Percentiles rank a stretch among this genome's conserved stretches.
These are phyloP conservation scores for Sturnus vulgaris DNA, from an alignment of 2,113 vertebrate species.

Conservation along the genomic window DNA sequence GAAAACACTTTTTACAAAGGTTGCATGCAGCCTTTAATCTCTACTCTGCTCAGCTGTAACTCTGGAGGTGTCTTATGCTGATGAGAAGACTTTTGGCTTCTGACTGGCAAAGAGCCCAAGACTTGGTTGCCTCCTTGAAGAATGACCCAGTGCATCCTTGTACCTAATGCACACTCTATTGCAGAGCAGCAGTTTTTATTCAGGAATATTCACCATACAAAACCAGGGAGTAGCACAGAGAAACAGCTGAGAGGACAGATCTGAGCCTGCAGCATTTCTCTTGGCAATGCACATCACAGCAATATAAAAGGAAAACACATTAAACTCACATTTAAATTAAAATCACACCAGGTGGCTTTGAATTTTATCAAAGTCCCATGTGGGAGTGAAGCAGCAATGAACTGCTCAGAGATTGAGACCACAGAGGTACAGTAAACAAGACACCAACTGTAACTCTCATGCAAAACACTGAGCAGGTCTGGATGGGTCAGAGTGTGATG, in stretches of 20 bases:
- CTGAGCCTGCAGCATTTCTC: constrained; percentile 14
- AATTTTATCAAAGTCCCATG: not conserved
- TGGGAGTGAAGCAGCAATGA: not conserved
- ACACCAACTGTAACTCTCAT: not conserved
- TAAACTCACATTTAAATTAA: constrained; percentile 52
- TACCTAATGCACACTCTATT: not conserved
- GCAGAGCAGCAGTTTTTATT: not conserved
- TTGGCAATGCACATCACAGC: not conserved
- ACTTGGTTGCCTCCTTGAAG: not conserved
- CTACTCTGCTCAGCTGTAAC: not conserved
- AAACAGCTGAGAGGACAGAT: constrained; percentile 1
- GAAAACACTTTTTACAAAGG: not conserved
- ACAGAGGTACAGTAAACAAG: not conserved
- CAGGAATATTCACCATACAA: not conserved
- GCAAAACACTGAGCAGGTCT: not conserved
- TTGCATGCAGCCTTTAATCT: not conserved
- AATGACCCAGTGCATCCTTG: not conserved
- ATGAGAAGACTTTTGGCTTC: not conserved
- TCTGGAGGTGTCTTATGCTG: not conserved
- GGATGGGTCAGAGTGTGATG: not conserved
- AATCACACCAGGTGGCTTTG: constrained; percentile 30
- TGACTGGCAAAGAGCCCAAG: not conserved
- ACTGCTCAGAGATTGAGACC: not conserved
- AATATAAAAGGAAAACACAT: constrained; percentile 31
- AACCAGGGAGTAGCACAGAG: not conserved